phyloP scores from a whole-genome alignment of 2,888 invertebrate species.

The Rhaphigaster nebulosa region DNA sequence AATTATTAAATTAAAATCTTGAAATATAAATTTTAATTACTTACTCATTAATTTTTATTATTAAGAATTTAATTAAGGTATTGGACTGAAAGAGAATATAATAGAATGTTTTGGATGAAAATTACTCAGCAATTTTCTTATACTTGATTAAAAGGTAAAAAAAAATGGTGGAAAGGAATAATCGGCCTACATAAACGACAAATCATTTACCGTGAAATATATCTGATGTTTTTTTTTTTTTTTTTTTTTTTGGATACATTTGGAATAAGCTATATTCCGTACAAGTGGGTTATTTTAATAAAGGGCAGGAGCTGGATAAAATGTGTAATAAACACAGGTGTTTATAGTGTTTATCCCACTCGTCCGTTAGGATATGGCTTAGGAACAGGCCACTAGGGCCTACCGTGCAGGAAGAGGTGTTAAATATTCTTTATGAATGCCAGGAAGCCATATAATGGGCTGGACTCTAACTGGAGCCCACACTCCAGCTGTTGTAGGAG shows the following conservation, averaged over 20 bases:
- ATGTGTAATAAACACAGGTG: constrained; percentile 7
- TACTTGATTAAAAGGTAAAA: too few species aligned
- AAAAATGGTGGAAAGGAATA: too few species aligned
- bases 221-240: too few species aligned
- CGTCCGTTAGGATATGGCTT: neutral
- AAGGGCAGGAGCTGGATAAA: neutral
- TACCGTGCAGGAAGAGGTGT: constrained; percentile 43
- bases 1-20: too few species aligned
- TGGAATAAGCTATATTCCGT: neutral
- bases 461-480: constrained; percentile 7
- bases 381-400: neutral
- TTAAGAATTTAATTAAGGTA: too few species aligned
- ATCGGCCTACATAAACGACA: too few species aligned
- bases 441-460: neutral
- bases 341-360: constrained; percentile 23
- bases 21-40: too few species aligned
- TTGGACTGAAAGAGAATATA: too few species aligned
- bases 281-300: neutral
- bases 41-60: too few species aligned
- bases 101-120: too few species aligned
- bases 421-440: constrained; percentile 10
- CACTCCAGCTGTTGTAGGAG: neutral
- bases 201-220: too few species aligned
- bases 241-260: neutral
- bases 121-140: too few species aligned